Evolutionary conservation across 2,113 vertebrate genomes (phyloP).

Genomic region (Xenus cinereus): DNA sequence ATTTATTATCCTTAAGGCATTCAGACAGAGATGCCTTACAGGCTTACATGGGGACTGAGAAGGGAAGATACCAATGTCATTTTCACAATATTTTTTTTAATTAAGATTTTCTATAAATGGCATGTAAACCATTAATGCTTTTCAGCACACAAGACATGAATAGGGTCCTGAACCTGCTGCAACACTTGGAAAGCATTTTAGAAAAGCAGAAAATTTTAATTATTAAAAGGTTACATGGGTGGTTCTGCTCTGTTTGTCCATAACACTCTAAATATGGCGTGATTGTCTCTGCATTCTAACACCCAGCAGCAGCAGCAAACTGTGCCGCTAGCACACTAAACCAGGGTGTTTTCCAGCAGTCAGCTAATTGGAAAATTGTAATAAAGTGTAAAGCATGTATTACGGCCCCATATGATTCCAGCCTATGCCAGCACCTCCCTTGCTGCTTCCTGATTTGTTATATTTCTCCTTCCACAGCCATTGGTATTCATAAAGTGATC

Average conservation of each 20-base stretch:
- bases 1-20: not conserved
- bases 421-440: conserved; percentile 9
- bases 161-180: conserved; percentile 28
- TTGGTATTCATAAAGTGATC: conserved; percentile 36
- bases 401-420: conserved; percentile 3
- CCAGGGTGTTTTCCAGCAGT: conserved; percentile 21
- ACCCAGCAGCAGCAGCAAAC: conserved; percentile 44
- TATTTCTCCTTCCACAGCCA: conserved; percentile 25
- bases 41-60: not conserved
- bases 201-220: conserved; percentile 68
- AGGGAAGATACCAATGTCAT: not conserved
- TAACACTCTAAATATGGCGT: conserved; percentile 56
- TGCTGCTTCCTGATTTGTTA: conserved; percentile 49
- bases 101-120: conserved; percentile 27
- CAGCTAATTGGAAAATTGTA: conserved; percentile 60
- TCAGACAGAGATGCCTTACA: not conserved
- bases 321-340: conserved; percentile 16
- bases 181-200: conserved; percentile 57
- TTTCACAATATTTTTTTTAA: conserved; percentile 5
- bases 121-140: not conserved
- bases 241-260: conserved; percentile 67
- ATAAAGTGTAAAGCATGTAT: conserved; percentile 24
- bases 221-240: conserved; percentile 64
- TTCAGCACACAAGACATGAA: conserved; percentile 43
- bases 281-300: conserved; percentile 47